Evolutionary conservation across 2,113 vertebrate genomes (phyloP).

Genomic region (Prochilodus magdalenae): DNA sequence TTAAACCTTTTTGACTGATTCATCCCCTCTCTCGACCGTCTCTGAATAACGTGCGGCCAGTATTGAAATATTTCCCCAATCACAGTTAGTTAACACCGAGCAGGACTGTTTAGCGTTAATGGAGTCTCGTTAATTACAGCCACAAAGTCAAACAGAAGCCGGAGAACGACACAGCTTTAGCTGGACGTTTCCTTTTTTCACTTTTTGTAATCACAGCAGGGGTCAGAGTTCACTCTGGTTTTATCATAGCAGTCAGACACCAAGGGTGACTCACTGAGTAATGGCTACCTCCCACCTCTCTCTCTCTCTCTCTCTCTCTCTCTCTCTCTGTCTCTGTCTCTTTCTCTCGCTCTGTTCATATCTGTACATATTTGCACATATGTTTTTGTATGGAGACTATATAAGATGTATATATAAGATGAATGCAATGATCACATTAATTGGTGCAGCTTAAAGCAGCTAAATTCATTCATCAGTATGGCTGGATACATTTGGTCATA

Average conservation of each 20-base stretch:
- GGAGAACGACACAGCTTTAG: too few relatives aligned
- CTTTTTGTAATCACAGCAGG: constrained; percentile 31
- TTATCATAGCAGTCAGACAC: constrained; percentile 9
- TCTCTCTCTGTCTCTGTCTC: too few relatives aligned
- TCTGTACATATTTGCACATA: too few relatives aligned
- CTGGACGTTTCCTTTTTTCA: constrained; percentile 22
- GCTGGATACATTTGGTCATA: too few relatives aligned
- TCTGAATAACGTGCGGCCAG: constrained; percentile 11
- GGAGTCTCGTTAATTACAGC: constrained; percentile 29
- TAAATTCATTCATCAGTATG: too few relatives aligned
- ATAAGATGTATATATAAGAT: too few relatives aligned
- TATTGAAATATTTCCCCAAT: constrained; percentile 26
- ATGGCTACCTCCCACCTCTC: not conserved
- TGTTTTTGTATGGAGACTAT: too few relatives aligned
- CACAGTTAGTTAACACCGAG: constrained; percentile 3
- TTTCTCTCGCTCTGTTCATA: too few relatives aligned
- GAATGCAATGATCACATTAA: too few relatives aligned
- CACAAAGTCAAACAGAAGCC: constrained; percentile 16
- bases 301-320: too few relatives aligned
- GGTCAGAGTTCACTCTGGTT: constrained; percentile 32
- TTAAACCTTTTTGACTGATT: not conserved
- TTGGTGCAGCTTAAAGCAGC: too few relatives aligned
- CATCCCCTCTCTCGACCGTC: not conserved
- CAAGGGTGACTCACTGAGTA: not conserved
- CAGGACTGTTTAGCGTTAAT: not conserved